Evolutionary conservation across 2,113 vertebrate species (phyloP), one percentile per base, ranked within the genome.

Genomic region (Heterochromis multidens): DNA sequence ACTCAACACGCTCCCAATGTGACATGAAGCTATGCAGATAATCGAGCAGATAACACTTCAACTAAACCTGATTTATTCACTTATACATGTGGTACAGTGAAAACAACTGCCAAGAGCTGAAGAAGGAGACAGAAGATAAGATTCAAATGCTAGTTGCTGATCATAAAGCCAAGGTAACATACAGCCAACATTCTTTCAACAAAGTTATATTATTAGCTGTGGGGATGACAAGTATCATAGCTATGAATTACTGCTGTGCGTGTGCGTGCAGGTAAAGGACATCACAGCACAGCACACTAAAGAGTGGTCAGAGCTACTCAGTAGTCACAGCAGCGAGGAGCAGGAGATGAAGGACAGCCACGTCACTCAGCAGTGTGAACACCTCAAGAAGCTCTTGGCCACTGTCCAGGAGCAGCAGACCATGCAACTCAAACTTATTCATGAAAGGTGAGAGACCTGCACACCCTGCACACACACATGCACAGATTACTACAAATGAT

Each of bases 81-180:
- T 74, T 52, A 7, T 0, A 74, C 12, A 17, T 86, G 9, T 67
- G 29, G 6, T 0, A 14, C 94, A 99, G 99, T 87, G 98, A 98
- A 96, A 99, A 96, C 93, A 99, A 97, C 96, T 99, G 98, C 92
- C 96, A 97, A 23, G 99, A 99, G 93, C 92, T 99, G 95, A 99
- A 99, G 96, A 99, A 99, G 94, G 99, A 99, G 96, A 99, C 97
- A 0, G 98, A 99, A 95, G 96, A 97, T 92, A 99, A 99, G 95
- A 97, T 99, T 94, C 97, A 99, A 93, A 97, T 95, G 1, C 90
- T 99, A 83, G 95, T 95, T 58, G 96, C 97, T 46, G 97, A 98
- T 94, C 99, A 99, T 95, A 99, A 99, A 96, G 96, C 97, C 79
- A 99, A 99, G 97, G 99, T 99, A 97, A 25, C 8, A 3, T 35